These are phyloP conservation scores for Disparrhopalites patrizii DNA, from an alignment of 2,888 invertebrate genomes.

Conservation along the genomic window DNA sequence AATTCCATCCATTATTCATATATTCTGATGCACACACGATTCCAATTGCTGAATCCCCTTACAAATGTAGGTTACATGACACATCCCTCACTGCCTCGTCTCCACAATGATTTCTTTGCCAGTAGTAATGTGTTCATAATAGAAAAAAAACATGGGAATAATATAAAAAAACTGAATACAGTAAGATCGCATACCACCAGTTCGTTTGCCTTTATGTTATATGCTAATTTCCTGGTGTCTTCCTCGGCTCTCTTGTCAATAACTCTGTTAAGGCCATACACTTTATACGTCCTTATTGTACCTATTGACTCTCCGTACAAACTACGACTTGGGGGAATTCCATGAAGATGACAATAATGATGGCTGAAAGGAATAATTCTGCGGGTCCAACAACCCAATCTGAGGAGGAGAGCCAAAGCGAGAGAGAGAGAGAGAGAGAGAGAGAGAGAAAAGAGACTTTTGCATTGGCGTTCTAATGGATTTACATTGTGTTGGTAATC, in stretches of 20 bases:
- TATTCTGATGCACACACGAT: slow-evolving; percentile 32
- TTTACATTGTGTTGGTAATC: no score
- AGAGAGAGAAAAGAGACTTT: neutral
- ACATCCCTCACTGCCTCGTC: slow-evolving; percentile 15
- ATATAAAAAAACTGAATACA: no score
- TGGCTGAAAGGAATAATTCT: neutral
- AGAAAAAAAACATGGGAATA: no score
- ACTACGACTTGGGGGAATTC: no score
- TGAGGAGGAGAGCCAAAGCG: no score
- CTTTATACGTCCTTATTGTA: neutral
- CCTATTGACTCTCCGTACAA: no score
- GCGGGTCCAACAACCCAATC: slow-evolving; percentile 8
- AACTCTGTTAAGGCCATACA: slow-evolving; percentile 1
- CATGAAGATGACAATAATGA: neutral
- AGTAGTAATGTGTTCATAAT: neutral
- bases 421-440: no score
- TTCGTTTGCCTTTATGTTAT: slow-evolving; percentile 26
- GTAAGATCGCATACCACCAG: slow-evolving; percentile 12
- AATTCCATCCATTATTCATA: slow-evolving; percentile 29
- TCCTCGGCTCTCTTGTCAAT: slow-evolving; percentile 21
- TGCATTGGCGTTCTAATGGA: no score
- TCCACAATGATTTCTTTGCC: neutral
- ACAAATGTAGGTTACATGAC: slow-evolving; percentile 32
- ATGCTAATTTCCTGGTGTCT: slow-evolving; percentile 2
- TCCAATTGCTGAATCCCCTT: slow-evolving; percentile 26